A percentile compares a stretch with the other conserved stretches of the same genome.
These are phyloP conservation scores for Trogon melanurus DNA, from an alignment of 2,113 vertebrate species.

Conservation along the genomic window DNA sequence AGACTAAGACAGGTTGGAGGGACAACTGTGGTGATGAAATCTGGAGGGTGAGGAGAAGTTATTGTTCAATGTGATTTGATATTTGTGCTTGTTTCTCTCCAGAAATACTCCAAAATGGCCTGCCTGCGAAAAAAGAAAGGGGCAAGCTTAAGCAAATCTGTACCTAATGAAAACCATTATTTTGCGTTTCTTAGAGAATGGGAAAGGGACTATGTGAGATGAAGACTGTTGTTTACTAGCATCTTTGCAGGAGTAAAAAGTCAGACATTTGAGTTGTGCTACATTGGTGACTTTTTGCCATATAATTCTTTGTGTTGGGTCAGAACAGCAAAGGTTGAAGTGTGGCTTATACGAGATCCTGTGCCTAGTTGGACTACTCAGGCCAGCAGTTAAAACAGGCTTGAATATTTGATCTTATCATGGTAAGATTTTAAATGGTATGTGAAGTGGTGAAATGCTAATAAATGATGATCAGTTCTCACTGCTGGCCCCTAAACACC, in stretches of 20 bases:
- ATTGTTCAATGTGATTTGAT: neutral
- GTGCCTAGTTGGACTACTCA: constrained; percentile 80
- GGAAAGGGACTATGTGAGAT: neutral
- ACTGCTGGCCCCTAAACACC: neutral
- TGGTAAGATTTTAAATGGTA: neutral
- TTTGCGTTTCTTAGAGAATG: neutral
- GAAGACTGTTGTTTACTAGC: neutral
- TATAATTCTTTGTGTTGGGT: neutral
- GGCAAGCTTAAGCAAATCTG: constrained; percentile 45
- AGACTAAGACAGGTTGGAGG: neutral
- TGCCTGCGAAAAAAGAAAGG: constrained; percentile 73
- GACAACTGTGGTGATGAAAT: neutral
- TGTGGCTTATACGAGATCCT: constrained; percentile 79
- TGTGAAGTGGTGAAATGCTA: neutral
- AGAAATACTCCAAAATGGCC: constrained; percentile 80
- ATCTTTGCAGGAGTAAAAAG: neutral
- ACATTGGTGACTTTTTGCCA: neutral
- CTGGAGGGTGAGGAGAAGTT: neutral
- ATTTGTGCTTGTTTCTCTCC: neutral
- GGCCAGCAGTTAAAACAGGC: constrained; percentile 81
- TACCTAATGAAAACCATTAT: neutral
- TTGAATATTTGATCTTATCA: neutral
- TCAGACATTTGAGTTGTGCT: neutral
- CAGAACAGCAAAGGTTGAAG: constrained; percentile 79
- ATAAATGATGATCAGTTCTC: neutral